These are phyloP conservation scores for Pachliopta kotzebuea DNA, from an alignment of 2,888 invertebrate genomes.

Conservation along the genomic window DNA sequence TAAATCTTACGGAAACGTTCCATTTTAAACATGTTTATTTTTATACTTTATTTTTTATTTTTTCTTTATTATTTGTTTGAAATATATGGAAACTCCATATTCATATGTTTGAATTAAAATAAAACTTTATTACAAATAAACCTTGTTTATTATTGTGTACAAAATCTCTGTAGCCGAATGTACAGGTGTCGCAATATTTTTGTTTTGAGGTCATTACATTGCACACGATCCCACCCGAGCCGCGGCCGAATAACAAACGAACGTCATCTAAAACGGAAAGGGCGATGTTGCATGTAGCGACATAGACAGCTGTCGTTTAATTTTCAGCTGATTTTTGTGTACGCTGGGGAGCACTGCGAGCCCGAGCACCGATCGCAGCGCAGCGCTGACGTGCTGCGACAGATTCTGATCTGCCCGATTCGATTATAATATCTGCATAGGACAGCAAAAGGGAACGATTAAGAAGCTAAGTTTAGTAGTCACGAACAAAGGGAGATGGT, in stretches of 20 bases:
- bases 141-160: too few species aligned
- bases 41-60: too few species aligned
- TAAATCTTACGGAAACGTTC: too few species aligned
- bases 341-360: conserved; percentile 48
- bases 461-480: conserved; percentile 37
- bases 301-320: conserved; percentile 79
- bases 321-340: conserved; percentile 81
- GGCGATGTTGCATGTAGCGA: conserved; percentile 55
- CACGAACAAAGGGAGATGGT: conserved; percentile 75
- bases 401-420: conserved; percentile 11
- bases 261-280: conserved; percentile 63
- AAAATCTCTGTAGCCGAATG: too few species aligned
- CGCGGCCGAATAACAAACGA: conserved; percentile 59
- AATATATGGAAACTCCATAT: too few species aligned
- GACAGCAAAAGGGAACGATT: conserved; percentile 35
- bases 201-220: conserved; percentile 60
- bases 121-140: too few species aligned
- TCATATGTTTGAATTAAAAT: too few species aligned
- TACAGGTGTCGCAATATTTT: conserved; percentile 38
- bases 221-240: conserved; percentile 57
- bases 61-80: too few species aligned
- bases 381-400: conserved; percentile 13
- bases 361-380: conserved; percentile 3
- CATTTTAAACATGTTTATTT: too few species aligned
- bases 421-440: conserved; percentile 22